phyloP scores from a whole-genome alignment of 2,113 vertebrate genomes.

The Taxidea taxus region DNA sequence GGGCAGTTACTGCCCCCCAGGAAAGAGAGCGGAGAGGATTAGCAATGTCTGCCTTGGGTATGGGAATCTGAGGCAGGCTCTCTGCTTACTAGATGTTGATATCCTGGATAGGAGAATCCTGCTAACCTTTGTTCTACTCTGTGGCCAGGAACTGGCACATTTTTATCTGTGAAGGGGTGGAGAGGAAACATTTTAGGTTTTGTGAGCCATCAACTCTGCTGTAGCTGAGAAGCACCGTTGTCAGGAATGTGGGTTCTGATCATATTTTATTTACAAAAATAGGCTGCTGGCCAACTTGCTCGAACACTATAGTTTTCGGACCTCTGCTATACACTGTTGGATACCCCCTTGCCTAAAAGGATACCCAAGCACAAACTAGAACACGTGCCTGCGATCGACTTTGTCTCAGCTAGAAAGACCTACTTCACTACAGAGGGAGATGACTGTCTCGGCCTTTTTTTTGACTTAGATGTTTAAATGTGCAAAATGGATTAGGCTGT shows the following conservation, averaged over 20 bases:
- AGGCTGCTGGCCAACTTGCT: neutral
- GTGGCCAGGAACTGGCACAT: neutral
- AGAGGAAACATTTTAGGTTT: neutral
- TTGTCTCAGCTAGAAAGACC: neutral
- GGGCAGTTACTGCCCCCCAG: neutral
- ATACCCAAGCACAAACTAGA: neutral
- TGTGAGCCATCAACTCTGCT: neutral
- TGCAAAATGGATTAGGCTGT: neutral
- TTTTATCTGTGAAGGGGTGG: too few species aligned
- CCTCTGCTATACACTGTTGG: neutral
- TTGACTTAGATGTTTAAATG: neutral
- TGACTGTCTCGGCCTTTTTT: too few species aligned
- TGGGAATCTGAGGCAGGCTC: neutral
- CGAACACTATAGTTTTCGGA: fast-evolving
- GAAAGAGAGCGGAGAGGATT: too few species aligned
- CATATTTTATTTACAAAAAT: neutral
- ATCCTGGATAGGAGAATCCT: too few species aligned
- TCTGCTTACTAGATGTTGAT: neutral
- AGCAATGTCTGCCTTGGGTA: neutral
- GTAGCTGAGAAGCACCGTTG: too few species aligned
- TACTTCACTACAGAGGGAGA: too few species aligned
- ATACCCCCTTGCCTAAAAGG: neutral
- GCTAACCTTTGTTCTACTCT: neutral
- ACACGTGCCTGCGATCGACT: neutral
- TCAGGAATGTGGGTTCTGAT: neutral